Conservation (phyloP, 2,888 invertebrate species). For the Lithophane ornitopus region DNA sequence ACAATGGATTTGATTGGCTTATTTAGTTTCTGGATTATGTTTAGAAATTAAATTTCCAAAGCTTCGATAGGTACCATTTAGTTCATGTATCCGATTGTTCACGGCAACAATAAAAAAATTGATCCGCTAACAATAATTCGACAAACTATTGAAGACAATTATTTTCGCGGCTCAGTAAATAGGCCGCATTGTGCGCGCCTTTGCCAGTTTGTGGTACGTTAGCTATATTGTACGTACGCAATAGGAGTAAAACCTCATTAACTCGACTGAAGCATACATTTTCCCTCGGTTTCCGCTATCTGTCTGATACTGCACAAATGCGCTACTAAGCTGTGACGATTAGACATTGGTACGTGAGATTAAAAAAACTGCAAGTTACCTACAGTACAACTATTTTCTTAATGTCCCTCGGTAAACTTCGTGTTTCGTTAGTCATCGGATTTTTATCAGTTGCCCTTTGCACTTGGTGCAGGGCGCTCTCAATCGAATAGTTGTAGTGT, state of each 20-base stretch:
- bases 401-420: too few relatives aligned
- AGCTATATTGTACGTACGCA: slow-evolving; percentile 19
- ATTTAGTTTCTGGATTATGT: not conserved
- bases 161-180: slow-evolving; percentile 28
- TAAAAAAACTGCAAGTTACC: not conserved
- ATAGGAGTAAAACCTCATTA: slow-evolving; percentile 24
- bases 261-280: slow-evolving; percentile 19
- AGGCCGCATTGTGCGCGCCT: not conserved
- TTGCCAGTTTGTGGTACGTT: slow-evolving; percentile 5
- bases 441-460: too few relatives aligned
- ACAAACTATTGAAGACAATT: slow-evolving; percentile 20
- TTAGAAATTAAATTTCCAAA: not conserved
- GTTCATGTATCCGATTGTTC: not conserved
- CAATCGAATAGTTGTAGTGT: too few relatives aligned
- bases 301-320: slow-evolving; percentile 16
- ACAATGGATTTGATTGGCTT: slow-evolving; percentile 7
- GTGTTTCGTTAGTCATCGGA: too few relatives aligned
- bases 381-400: not conserved
- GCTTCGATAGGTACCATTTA: not conserved
- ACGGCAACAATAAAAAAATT: not conserved
- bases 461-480: too few relatives aligned
- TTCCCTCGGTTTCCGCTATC: slow-evolving; percentile 25
- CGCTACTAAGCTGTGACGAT: slow-evolving; percentile 14
- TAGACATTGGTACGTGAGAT: slow-evolving; percentile 1
- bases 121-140: not conserved